Conservation (phyloP, 2,113 vertebrate species). For the Origma solitaria region DNA sequence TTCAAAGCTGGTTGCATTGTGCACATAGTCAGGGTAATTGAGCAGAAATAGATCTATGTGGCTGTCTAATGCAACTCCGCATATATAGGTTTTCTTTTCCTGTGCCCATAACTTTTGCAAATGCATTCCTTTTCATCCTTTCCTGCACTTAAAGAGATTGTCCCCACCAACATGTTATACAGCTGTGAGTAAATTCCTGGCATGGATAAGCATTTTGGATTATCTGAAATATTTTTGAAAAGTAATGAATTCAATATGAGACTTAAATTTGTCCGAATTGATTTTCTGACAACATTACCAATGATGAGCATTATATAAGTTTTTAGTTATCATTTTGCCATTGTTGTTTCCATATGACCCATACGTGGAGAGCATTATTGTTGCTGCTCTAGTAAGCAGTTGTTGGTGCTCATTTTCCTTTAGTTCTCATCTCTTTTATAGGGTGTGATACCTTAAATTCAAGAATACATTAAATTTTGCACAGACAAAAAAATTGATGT, state of each 20-base stretch:
- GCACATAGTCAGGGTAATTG: background rate
- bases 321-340: background rate
- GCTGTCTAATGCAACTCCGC: background rate
- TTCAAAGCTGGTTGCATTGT: background rate
- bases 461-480: background rate
- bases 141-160: background rate
- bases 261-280: background rate
- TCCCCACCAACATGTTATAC: background rate
- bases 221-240: background rate
- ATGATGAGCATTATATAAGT: background rate
- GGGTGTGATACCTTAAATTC: background rate
- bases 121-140: background rate
- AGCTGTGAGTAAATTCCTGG: background rate
- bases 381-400: background rate
- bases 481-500: accelerated
- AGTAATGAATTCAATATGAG: background rate
- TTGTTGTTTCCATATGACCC: background rate
- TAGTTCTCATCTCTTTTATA: background rate
- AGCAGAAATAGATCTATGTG: background rate
- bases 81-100: background rate
- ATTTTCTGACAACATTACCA: background rate
- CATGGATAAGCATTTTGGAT: background rate
- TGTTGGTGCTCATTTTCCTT: background rate
- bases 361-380: background rate
- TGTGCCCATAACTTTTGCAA: background rate